Base-by-base conservation (phyloP, 2,113 vertebrate species). In the Microtus richardsoni region DNA sequence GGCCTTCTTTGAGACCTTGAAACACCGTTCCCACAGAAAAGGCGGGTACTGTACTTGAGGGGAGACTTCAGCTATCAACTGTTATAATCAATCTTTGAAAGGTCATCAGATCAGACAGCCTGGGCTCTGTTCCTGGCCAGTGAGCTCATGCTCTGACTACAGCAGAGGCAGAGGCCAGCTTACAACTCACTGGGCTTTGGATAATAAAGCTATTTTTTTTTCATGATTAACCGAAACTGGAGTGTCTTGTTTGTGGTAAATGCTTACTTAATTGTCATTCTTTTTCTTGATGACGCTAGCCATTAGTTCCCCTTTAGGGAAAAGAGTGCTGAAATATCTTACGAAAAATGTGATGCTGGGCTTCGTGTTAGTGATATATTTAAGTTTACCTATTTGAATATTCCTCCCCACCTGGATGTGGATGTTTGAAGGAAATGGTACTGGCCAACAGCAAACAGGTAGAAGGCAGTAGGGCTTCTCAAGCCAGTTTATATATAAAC, bases 131-230 rank as follows among this genome's bases (percentile, higher is more conserved):
- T 88, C 22, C n/a, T 62, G 3, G 33, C 44, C 85, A 39, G 12
- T 0, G 6, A 79, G 30, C 13, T 6, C 33, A 66, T 64, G 11
- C 33, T 8, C 14, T 30, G 41, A 36, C 41, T n/a, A 10, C 0
- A 41, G 24, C 9, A 47, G 19, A 64, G 66, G 26, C 47, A 87
- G 79, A 74, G 58, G 21, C n/a, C 54, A 62, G 39, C 33, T 85
- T 39, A 83, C 2, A 33, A 24, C 3, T 44, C 14, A 21, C 13
- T 49, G 44, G 60, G 5, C 4, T 74, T 91, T 78, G 54, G 36
- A 77, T 80, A 26, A 30, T 60, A 22, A 75, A 89, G n/a, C 16
- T 9, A 54, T n/a, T 95, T 97, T 87, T 97, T 87, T 60, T 62
- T 94, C 12, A 39, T 47, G 10, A 84, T 77, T 41, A 89, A 73